phyloP scores from a whole-genome alignment of 2,113 vertebrate species.

The Pseudorasbora parva region DNA sequence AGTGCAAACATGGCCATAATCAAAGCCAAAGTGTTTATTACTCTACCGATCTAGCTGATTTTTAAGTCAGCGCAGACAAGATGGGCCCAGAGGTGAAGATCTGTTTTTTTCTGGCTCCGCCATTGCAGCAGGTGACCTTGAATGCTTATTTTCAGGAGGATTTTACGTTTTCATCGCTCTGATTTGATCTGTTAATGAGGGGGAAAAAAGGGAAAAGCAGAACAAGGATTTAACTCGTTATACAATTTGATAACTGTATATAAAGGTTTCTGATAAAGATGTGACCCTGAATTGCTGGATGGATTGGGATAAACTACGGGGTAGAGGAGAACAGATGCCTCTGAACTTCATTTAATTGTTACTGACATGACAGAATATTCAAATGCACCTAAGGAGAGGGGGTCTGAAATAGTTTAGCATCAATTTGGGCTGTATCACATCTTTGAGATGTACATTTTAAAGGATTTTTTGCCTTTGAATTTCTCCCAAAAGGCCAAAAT shows the following conservation, averaged over 20 bases:
- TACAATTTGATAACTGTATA: not conserved
- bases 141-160: constrained; percentile 22
- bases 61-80: not conserved
- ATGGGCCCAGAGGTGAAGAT: not conserved
- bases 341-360: not conserved
- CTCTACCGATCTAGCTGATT: not conserved
- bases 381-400: not conserved
- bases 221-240: not conserved
- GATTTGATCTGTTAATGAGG: constrained; percentile 74
- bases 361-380: not conserved
- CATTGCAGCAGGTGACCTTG: constrained; percentile 16
- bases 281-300: not conserved
- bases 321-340: not conserved
- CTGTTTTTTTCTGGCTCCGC: not conserved
- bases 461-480: not conserved
- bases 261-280: not conserved
- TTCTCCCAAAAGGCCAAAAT: not conserved
- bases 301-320: not conserved
- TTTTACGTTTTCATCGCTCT: constrained; percentile 76
- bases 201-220: not conserved
- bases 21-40: constrained; percentile 25
- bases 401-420: not conserved
- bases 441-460: not conserved
- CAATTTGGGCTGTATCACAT: not conserved
- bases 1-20: not conserved